A percentile compares a stretch with the other conserved stretches of the same genome.
phyloP scores from a whole-genome alignment of 1,140 invertebrate species.

The Euglossa dilemma region DNA sequence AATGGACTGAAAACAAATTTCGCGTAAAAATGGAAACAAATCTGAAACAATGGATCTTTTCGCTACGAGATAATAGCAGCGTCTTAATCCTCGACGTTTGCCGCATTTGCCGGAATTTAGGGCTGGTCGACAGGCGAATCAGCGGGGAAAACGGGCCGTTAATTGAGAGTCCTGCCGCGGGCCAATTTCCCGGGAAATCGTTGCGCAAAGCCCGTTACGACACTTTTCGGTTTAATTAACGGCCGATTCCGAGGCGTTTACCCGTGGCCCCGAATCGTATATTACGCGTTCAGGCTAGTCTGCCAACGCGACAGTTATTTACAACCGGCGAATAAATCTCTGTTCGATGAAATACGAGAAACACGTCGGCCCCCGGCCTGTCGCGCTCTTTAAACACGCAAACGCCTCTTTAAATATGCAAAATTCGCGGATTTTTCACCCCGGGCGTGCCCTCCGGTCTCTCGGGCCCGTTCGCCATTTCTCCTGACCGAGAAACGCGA shows the following conservation, averaged over 20 bases:
- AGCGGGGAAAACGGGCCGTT: background rate
- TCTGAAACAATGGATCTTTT: too few relatives aligned
- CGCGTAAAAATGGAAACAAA: too few relatives aligned
- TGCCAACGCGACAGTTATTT: background rate
- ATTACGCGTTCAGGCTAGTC: background rate
- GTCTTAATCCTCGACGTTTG: too few relatives aligned
- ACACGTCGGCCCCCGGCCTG: background rate
- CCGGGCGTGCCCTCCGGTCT: too few relatives aligned
- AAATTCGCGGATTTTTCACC: background rate
- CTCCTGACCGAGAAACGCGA: background rate
- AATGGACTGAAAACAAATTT: too few relatives aligned
- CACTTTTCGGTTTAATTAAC: constrained; percentile 26
- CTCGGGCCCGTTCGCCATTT: background rate
- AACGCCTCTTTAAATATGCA: background rate
- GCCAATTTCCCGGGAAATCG: background rate
- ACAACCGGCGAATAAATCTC: background rate
- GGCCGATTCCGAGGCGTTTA: background rate
- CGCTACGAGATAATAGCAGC: too few relatives aligned
- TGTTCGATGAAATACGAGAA: background rate
- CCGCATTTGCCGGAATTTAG: too few relatives aligned
- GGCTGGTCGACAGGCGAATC: background rate
- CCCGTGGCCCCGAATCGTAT: too few relatives aligned
- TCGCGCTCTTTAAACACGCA: constrained; percentile 4
- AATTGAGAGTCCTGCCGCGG: constrained; percentile 16
- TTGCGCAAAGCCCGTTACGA: background rate